Percentiles rank a stretch among this genome's conserved stretches.
phyloP scores from a whole-genome alignment of 37 sponge, comb jelly and placozoan genomes.

The Beroe ovata region DNA sequence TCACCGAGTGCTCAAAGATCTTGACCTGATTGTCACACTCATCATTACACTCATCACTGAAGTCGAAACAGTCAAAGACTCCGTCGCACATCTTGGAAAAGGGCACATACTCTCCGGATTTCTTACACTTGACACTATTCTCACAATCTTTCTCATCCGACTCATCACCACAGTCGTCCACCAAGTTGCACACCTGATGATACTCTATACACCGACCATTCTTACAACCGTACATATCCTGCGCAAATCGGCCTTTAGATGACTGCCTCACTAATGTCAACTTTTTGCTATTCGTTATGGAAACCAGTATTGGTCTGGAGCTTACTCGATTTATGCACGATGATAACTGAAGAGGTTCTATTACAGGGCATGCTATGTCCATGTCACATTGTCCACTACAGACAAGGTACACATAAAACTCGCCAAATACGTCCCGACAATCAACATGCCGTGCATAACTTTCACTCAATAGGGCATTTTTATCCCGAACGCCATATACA shows the following conservation, averaged over 20 bases:
- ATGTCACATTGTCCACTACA: background rate
- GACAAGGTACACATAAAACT: conserved; percentile 14
- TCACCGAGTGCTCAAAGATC: background rate
- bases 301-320: background rate
- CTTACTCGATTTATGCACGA: too few species aligned
- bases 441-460: background rate
- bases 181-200: conserved; percentile 30
- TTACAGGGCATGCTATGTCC: background rate
- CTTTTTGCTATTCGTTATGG: background rate
- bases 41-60: conserved; percentile 18
- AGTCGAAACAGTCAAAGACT: conserved; percentile 8
- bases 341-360: background rate
- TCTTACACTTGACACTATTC: conserved; percentile 7
- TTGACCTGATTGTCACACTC: background rate
- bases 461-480: background rate
- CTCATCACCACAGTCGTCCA: conserved; percentile 18
- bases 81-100: conserved; percentile 21
- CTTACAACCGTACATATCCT: background rate
- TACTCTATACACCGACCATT: background rate
- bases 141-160: background rate
- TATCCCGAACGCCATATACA: background rate
- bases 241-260: background rate
- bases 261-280: background rate
- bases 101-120: background rate
- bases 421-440: conserved; percentile 6